Base-by-base conservation (phyloP, 2,113 vertebrate species). In the Pelecanoides urinatrix region DNA sequence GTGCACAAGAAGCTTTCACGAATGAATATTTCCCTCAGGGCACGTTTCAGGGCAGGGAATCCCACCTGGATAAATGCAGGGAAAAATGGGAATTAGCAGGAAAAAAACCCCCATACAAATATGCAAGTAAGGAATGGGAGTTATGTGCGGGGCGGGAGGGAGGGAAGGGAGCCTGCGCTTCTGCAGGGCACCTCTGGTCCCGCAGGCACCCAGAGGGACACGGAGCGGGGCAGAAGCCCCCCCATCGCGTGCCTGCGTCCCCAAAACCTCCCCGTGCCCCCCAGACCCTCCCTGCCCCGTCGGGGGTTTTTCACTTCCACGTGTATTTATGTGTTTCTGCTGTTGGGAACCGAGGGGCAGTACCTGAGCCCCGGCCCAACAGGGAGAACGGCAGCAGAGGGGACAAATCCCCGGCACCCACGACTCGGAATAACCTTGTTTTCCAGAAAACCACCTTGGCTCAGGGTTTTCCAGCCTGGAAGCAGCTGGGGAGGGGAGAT, bases 191-290 rank as follows among this genome's bases (percentile, higher is more conserved):
- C 36, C 14, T 4, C 23, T 11, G 44, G 16, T n/a, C 27, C 67
- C 7, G 11, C 27, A 21, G 44, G 38, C 38, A 53, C 45, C 29
- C 50, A 4, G 40, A 19, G 25, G 61, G 52, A 36, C n/a, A 5
- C 2, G 4, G 59, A 59, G 40, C 1, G 3, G 53, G 38, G n/a
- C n/a, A 49, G 45, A 6, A n/a, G 21, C 34, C 30, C 30, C 50
- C 44, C 42, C 58, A 14, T 5, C 50, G 4, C 47, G 1, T 4
- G 1, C 19, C 44, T 4, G 0, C 0, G 4, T 17, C 66, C 27
- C 73, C 56, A 40, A 47, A 59, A 15, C 18, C 20, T 19, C 21
- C 77, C 32, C 1, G 1, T 32, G 17, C 42, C 49, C 18, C 36
- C 63, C 72, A 13, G 25, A 5, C 23, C 47, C 71, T 13, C 44